Evolutionary conservation across 2,113 vertebrate genomes (phyloP).

Genomic region (Ciconia stormi): DNA sequence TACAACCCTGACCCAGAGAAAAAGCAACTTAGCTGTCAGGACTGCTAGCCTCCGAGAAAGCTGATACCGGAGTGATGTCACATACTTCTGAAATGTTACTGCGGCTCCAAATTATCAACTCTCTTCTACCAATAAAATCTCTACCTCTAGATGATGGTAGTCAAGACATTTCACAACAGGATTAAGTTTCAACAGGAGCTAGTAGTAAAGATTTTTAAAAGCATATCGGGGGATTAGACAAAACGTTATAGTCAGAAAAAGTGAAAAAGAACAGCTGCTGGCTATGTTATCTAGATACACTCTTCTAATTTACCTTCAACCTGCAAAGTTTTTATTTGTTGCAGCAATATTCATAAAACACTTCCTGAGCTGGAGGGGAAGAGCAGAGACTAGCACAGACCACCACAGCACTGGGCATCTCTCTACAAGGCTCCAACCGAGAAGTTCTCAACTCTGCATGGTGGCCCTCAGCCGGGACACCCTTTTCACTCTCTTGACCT

Average conservation of each 20-base stretch:
- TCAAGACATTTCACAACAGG: neutral
- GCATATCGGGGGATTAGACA: fast-evolving
- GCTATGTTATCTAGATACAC: neutral
- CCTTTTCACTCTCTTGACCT: neutral
- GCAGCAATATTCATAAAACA: neutral
- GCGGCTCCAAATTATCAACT: slow-evolving; percentile 56
- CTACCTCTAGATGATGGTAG: neutral
- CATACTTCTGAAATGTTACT: slow-evolving; percentile 40
- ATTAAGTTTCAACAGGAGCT: neutral
- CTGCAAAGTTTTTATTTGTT: neutral
- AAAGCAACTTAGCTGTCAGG: slow-evolving; percentile 65
- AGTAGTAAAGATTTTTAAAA: neutral
- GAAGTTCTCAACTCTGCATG: fast-evolving
- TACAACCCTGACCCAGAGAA: slow-evolving; percentile 42
- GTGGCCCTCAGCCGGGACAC: neutral
- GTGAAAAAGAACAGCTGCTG: neutral
- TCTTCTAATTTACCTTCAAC: neutral
- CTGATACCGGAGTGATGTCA: slow-evolving; percentile 85
- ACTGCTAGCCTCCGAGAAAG: slow-evolving; percentile 69
- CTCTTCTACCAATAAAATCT: slow-evolving; percentile 44
- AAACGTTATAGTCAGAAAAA: neutral
- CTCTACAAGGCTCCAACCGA: neutral
- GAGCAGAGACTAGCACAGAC: neutral
- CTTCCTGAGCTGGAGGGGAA: neutral
- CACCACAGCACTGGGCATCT: neutral